Base-by-base conservation (phyloP, 2,888 invertebrate species). In the Mimumesa dahlbomi region DNA sequence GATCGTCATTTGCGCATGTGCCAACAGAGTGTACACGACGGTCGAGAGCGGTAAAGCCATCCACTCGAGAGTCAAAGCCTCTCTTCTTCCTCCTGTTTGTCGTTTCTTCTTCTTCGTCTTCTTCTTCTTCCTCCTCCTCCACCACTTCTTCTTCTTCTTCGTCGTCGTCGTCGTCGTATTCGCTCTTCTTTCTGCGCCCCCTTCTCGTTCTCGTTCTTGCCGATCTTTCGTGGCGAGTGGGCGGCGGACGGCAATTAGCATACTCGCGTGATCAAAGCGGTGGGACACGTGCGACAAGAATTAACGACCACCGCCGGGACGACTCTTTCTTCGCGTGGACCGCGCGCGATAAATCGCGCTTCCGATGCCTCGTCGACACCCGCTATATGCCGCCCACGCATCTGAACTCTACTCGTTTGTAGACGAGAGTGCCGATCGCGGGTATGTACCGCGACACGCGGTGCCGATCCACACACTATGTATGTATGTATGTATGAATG, bases 211-310 rank as follows among this genome's bases (percentile, higher is more conserved):
- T 25, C 34, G 25, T 34, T 31, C 42, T 9, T 13, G 45, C 25
- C 50, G 48, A 45, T 50, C 49, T 36, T 49, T 57, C 54, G 52
- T 42, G 52, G 52, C 64, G 77, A 77, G 77, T 77, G 66, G 77
- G 77, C 71, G 77, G 74, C 66, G 77, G 66, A 69, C 70, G 70
- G 66, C 81, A 81, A 81, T 81, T 81, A 81, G 80, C 80, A 81
- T 81, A 81, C 78, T 71, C 78, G 76, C 76, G 72, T 76, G 81
- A 81, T 79, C 79, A 79, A 79, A 79, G 79, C 76, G 70, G 65
- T 52, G 70, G 66, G 74, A 79, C 76, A 73, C 72, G 77, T 72
- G 79, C 79, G 79, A 77, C 79, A 67, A 62, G 79, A 79, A 79
- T 79, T 77, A 79, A 79, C 79, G 75, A 68, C 70, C 74, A 75